Evolutionary conservation across 2,797 vertebrate genomes (phyloP).

Genomic region (Myotis planiceps): DNA sequence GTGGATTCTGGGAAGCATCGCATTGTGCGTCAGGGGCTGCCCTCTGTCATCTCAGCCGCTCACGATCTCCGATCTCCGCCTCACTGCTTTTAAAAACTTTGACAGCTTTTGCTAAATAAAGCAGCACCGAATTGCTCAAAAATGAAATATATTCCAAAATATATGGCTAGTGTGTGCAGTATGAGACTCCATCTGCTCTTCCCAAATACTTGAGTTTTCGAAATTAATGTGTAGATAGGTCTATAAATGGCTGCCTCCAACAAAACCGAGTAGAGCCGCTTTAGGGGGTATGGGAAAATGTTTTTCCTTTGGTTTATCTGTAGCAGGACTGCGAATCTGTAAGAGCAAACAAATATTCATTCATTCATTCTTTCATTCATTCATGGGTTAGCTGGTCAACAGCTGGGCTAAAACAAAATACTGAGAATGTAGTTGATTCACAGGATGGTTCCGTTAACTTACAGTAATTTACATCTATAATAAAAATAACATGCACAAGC

Average conservation of each 20-base stretch:
- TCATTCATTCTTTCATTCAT: conserved; percentile 1
- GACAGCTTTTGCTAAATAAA: conserved; percentile 67
- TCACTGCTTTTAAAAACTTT: conserved; percentile 52
- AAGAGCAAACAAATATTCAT: not conserved
- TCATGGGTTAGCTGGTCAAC: not conserved
- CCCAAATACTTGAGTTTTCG: conserved; percentile 70
- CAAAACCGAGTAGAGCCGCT: conserved; percentile 69
- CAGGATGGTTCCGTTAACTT: not conserved
- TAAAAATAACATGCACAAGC: not conserved
- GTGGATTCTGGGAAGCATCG: not conserved
- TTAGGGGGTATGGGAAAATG: conserved; percentile 25
- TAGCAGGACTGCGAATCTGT: conserved; percentile 11
- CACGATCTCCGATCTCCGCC: not conserved
- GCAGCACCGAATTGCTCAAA: conserved; percentile 64
- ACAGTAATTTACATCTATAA: not conserved
- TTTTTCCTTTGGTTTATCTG: conserved; percentile 41
- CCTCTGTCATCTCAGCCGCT: not conserved
- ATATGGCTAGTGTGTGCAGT: conserved; percentile 68
- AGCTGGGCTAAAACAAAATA: not conserved
- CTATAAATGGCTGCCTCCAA: conserved; percentile 77
- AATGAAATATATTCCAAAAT: conserved; percentile 73
- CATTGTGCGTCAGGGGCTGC: not conserved
- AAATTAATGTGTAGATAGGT: conserved; percentile 75
- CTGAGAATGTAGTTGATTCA: not conserved
- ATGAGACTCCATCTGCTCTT: conserved; percentile 70